A percentile compares a stretch with the other conserved stretches of the same genome.
Conservation (phyloP, 2,113 vertebrate genomes). For the Corydoras maculifer region DNA sequence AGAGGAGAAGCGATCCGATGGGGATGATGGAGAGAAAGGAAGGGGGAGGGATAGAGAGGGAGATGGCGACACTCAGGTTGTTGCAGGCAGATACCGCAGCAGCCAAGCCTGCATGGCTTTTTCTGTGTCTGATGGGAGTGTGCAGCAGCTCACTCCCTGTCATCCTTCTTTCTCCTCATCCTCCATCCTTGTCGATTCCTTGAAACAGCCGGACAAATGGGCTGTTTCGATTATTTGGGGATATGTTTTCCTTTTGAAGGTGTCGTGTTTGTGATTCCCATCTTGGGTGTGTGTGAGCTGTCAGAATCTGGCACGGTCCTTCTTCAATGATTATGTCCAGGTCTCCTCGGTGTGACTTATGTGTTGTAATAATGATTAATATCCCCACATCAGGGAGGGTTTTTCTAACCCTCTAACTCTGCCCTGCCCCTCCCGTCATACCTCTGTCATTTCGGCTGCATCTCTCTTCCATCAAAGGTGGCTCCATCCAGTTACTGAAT, state of each 20-base stretch:
- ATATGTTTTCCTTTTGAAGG: slow-evolving; percentile 30
- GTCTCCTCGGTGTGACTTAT: slow-evolving; percentile 28
- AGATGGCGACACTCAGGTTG: slow-evolving; percentile 40
- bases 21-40: slow-evolving; percentile 11
- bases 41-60: slow-evolving; percentile 20
- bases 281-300: slow-evolving; percentile 23
- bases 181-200: too few relatives aligned
- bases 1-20: slow-evolving; percentile 5
- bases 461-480: too few relatives aligned
- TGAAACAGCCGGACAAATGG: too few relatives aligned
- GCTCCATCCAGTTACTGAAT: too few relatives aligned
- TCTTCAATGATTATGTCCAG: slow-evolving; percentile 7
- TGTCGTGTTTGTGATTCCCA: slow-evolving; percentile 26
- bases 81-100: slow-evolving; percentile 34
- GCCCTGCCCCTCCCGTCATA: slow-evolving; percentile 5
- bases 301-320: slow-evolving; percentile 35
- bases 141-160: slow-evolving; percentile 15
- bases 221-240: slow-evolving; percentile 34
- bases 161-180: not conserved
- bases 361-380: slow-evolving; percentile 48
- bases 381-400: slow-evolving; percentile 36
- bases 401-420: slow-evolving; percentile 17
- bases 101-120: slow-evolving; percentile 7
- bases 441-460: not conserved
- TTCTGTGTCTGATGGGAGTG: slow-evolving; percentile 15